phyloP scores from a whole-genome alignment of 2,888 invertebrate genomes.

The Nomada ferruginata region DNA sequence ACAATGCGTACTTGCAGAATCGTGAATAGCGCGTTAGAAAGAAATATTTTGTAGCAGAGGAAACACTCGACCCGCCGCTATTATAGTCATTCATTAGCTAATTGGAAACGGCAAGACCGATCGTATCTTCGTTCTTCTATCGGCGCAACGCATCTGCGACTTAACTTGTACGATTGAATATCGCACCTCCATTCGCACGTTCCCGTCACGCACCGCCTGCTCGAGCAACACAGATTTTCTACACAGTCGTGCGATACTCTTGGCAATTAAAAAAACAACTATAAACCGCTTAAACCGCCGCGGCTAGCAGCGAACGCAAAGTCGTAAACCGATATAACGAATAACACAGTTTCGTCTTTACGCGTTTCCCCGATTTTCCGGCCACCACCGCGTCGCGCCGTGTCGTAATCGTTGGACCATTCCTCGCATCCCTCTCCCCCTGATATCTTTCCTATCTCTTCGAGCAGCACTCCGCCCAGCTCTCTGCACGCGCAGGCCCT shows the following conservation, averaged over 20 bases:
- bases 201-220: conserved; percentile 61
- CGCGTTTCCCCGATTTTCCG: conserved; percentile 49
- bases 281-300: conserved; percentile 59
- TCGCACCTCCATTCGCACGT: neutral
- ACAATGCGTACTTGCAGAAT: conserved; percentile 4
- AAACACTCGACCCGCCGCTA: neutral
- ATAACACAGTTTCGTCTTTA: conserved; percentile 47
- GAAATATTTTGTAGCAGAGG: neutral
- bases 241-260: conserved; percentile 8
- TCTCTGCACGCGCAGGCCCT: neutral
- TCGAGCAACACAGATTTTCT: conserved; percentile 67
- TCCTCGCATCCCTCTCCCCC: neutral
- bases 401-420: neutral
- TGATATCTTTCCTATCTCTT: neutral
- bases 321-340: conserved; percentile 62
- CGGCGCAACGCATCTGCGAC: neutral
- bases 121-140: no score
- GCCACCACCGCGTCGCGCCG: conserved; percentile 5
- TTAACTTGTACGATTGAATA: neutral
- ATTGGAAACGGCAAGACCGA: no score
- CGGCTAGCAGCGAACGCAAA: conserved; percentile 38
- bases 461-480: neutral
- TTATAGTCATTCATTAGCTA: no score
- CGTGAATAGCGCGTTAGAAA: neutral
- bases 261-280: conserved; percentile 56